Evolutionary conservation across 2,797 vertebrate genomes (phyloP).

Genomic region (Anas georgica): DNA sequence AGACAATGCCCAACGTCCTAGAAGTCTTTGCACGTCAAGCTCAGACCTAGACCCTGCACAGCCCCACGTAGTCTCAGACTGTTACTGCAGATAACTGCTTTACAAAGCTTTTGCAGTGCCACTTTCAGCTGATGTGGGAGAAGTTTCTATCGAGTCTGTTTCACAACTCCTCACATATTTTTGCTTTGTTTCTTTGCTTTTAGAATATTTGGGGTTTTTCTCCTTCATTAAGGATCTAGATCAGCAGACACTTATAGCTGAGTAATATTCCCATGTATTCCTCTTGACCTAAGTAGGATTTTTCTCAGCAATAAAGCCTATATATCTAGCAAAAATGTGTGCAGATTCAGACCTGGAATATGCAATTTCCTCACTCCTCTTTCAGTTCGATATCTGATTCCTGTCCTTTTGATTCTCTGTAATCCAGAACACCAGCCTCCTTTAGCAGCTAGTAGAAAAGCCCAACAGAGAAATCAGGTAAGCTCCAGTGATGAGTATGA

Average conservation of each 20-base stretch:
- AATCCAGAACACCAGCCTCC: neutral
- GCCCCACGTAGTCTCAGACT: neutral
- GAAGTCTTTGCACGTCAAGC: neutral
- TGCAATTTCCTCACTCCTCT: neutral
- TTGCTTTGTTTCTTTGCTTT: neutral
- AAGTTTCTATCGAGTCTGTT: neutral
- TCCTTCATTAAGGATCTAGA: neutral
- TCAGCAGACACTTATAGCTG: neutral
- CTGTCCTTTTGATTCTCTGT: neutral
- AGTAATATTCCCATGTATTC: neutral
- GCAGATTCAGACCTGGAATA: neutral
- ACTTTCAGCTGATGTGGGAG: neutral
- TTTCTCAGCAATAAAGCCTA: neutral
- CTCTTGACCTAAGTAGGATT: neutral
- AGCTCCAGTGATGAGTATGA: neutral
- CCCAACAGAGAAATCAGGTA: neutral
- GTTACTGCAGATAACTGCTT: neutral
- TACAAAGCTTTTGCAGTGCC: too few relatives aligned
- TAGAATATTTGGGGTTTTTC: neutral
- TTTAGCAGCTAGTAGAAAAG: neutral
- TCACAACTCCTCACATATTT: neutral
- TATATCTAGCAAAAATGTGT: neutral
- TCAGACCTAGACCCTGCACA: too few relatives aligned
- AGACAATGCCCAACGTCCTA: neutral
- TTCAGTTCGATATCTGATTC: neutral